phyloP scores from a whole-genome alignment of 2,797 vertebrate species.

The Sandelia bainsii region DNA sequence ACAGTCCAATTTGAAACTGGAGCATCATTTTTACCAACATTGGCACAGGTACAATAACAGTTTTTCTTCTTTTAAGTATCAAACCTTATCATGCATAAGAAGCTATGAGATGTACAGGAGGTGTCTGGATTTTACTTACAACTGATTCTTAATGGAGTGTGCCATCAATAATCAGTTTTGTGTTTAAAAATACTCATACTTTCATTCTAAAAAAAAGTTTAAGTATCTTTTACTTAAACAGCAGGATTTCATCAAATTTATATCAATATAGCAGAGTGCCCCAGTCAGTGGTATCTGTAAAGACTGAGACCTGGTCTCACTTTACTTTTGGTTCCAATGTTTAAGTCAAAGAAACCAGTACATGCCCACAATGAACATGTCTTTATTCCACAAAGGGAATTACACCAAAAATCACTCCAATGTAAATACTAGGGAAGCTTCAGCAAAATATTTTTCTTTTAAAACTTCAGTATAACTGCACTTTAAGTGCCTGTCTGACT shows the following conservation, averaged over 20 bases:
- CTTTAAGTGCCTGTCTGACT: background rate
- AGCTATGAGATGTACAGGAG: background rate
- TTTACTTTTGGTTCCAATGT: too few relatives aligned
- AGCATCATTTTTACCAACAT: background rate
- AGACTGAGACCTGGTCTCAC: background rate
- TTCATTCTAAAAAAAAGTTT: background rate
- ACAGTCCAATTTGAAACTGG: too few relatives aligned
- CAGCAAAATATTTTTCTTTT: too few relatives aligned
- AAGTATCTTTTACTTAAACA: conserved; percentile 25
- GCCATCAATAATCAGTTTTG: conserved; percentile 5
- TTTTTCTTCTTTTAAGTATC: background rate
- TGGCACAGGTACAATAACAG: conserved; percentile 31
- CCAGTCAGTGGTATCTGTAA: conserved; percentile 13
- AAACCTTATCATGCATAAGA: background rate
- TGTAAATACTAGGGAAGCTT: too few relatives aligned
- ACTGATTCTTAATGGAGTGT: conserved; percentile 23
- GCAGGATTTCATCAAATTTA: conserved; percentile 29
- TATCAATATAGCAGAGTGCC: conserved; percentile 32
- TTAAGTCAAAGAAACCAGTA: background rate
- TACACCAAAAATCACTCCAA: background rate
- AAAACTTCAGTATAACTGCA: background rate
- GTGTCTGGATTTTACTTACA: conserved; percentile 20
- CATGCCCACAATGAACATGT: background rate
- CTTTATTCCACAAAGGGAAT: background rate
- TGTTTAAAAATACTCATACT: conserved; percentile 14